phyloP scores from a whole-genome alignment of 2,888 invertebrate species.

The Phymatocera aterrima region DNA sequence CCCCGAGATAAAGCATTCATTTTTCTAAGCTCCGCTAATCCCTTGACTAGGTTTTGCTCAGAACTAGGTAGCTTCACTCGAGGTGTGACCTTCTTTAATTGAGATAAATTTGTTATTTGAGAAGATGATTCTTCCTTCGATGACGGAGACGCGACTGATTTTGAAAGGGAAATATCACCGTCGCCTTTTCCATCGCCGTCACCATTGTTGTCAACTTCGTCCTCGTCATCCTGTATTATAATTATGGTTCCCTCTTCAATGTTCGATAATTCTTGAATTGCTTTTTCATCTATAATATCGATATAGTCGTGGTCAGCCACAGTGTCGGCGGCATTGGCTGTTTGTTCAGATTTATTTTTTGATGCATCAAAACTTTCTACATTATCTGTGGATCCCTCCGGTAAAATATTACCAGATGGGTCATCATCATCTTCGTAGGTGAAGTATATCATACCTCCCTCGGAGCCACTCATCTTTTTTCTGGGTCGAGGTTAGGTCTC shows the following conservation, averaged over 20 bases:
- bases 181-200: background rate
- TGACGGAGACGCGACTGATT: background rate
- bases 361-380: conserved; percentile 6
- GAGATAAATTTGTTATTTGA: conserved; percentile 68
- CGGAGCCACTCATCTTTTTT: conserved; percentile 53
- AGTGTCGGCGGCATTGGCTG: background rate
- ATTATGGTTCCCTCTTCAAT: conserved; percentile 40
- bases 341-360: background rate
- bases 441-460: conserved; percentile 47
- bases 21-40: conserved; percentile 57
- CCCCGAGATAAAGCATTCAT: conserved; percentile 17
- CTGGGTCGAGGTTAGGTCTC: conserved; percentile 47
- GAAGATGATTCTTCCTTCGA: conserved; percentile 37
- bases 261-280: conserved; percentile 8
- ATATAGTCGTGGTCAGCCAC: conserved; percentile 32
- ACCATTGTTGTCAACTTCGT: background rate
- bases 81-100: conserved; percentile 69
- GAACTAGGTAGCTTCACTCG: conserved; percentile 64
- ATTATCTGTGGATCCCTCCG: conserved; percentile 20
- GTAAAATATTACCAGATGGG: conserved; percentile 10
- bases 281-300: conserved; percentile 23
- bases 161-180: background rate
- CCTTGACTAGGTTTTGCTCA: conserved; percentile 57
- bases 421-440: conserved; percentile 46
- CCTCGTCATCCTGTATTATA: conserved; percentile 24